A percentile compares a stretch with the other conserved stretches of the same genome.
phyloP scores from a whole-genome alignment of 2,797 vertebrate genomes.

The Chaetodon trifasciatus region DNA sequence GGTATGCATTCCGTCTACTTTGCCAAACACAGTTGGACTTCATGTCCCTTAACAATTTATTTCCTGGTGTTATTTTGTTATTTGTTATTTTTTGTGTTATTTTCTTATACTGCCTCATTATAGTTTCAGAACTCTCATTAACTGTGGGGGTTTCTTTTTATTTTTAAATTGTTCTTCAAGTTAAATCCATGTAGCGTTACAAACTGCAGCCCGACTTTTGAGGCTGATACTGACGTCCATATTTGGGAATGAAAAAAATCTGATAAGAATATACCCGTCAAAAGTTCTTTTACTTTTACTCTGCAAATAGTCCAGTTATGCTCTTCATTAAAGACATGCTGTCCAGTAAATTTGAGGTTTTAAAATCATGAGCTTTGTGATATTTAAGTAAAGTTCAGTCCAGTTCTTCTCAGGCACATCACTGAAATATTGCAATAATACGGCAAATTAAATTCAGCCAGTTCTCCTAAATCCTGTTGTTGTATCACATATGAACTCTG shows the following conservation, averaged over 20 bases:
- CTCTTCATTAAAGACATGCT: background rate
- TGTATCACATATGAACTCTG: background rate
- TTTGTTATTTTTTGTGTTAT: too few relatives aligned
- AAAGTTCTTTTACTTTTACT: background rate
- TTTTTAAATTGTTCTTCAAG: slow-evolving; percentile 24
- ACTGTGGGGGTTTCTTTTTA: slow-evolving; percentile 19
- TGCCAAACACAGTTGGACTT: slow-evolving; percentile 36
- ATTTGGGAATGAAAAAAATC: background rate
- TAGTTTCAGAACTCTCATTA: slow-evolving; percentile 49
- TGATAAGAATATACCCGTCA: background rate
- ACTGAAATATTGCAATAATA: background rate
- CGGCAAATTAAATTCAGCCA: background rate
- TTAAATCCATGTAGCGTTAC: slow-evolving; percentile 11
- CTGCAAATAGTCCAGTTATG: background rate
- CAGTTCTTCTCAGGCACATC: background rate
- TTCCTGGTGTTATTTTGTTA: too few relatives aligned
- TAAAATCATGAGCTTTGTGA: background rate
- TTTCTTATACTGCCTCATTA: slow-evolving; percentile 40
- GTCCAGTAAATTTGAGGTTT: slow-evolving; percentile 1
- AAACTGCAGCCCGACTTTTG: background rate
- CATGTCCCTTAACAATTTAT: slow-evolving; percentile 48
- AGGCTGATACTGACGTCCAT: too few relatives aligned
- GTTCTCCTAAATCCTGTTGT: background rate
- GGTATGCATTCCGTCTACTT: slow-evolving; percentile 26
- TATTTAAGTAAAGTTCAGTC: background rate